phyloP scores from a whole-genome alignment of 2,113 vertebrate species.

The Chaetodon auriga region DNA sequence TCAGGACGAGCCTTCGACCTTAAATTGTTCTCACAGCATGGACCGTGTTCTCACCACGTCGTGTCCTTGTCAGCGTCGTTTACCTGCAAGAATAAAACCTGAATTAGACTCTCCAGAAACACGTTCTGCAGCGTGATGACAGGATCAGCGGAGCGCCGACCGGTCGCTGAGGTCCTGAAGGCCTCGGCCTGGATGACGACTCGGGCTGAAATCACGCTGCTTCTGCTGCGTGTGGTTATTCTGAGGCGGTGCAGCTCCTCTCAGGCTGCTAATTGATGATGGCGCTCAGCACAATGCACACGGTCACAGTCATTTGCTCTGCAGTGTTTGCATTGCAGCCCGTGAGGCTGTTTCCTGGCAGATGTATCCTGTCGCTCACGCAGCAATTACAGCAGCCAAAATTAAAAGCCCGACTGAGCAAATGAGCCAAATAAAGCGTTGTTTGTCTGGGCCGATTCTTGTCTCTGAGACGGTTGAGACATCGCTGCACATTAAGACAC shows the following conservation, averaged over 20 bases:
- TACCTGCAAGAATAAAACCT: constrained; percentile 10
- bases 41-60: not conserved
- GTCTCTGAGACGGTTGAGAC: not conserved
- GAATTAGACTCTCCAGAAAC: constrained; percentile 20
- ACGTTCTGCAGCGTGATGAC: constrained; percentile 2
- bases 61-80: not conserved
- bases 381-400: constrained; percentile 16
- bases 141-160: not conserved
- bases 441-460: constrained; percentile 2
- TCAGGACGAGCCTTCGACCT: not conserved
- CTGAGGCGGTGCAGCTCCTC: not conserved
- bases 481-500: not conserved
- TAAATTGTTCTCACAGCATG: not conserved
- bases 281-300: constrained; percentile 16
- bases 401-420: constrained; percentile 58
- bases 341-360: constrained; percentile 6
- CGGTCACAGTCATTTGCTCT: constrained; percentile 16
- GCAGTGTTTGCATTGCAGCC: constrained; percentile 32
- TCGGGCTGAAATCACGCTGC: not conserved
- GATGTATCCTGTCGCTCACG: constrained; percentile 14
- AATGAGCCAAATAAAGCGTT: constrained; percentile 55
- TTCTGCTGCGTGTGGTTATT: too few relatives aligned
- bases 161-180: too few relatives aligned
- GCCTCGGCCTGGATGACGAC: not conserved
- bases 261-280: constrained; percentile 30